Evolutionary conservation across 2,113 vertebrate species (phyloP), one percentile per base, ranked within the genome.

Genomic region (Progne subis): DNA sequence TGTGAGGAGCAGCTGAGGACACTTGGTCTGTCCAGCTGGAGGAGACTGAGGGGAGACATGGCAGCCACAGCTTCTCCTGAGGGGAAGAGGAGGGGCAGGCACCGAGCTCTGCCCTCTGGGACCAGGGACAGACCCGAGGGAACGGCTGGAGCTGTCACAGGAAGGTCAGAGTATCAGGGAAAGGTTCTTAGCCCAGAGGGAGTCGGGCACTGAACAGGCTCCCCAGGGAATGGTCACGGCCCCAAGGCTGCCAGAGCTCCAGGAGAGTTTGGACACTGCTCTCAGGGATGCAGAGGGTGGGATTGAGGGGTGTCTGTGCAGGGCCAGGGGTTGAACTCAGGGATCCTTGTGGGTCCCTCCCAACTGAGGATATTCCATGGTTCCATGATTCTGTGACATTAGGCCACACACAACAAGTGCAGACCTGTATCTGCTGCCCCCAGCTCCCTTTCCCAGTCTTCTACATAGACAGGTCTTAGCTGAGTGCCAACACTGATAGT

Each of bases 261-360:
- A 3, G 37, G 25, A 20, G 20, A 0, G 0, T 53, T 72, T 53
- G 68, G 57, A 44, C 39, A 83, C 0, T 0, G 4, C 46, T 71
- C 25, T 17, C 39, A 83, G 67, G 47, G 56, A 37, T 53, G 81
- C 39, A 14, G 59, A 64, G 59, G 28, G 23, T 47, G 69, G n/a
- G 49, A 74, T 9, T 47, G n/a, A 5, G 12, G 43, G n/a, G 15
- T 39, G 28, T 26, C 28, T 29, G 43, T 15, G 52, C 60, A 65
- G 60, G 43, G 50, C 12, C 2, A 4, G 82, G 6, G 1, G 8
- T 1, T 34, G 71, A 11, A 50, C 29, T 43, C 0, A 0, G 2
- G 67, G 24, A 43, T 25, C 31, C 13, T 5, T 7, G 25, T 31
- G 52, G 31, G 17, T 50, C 9, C 3, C 25, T 68, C 6, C 37